Evolutionary conservation across 2,797 vertebrate species (phyloP).

Genomic region (Antennarius maculatus): DNA sequence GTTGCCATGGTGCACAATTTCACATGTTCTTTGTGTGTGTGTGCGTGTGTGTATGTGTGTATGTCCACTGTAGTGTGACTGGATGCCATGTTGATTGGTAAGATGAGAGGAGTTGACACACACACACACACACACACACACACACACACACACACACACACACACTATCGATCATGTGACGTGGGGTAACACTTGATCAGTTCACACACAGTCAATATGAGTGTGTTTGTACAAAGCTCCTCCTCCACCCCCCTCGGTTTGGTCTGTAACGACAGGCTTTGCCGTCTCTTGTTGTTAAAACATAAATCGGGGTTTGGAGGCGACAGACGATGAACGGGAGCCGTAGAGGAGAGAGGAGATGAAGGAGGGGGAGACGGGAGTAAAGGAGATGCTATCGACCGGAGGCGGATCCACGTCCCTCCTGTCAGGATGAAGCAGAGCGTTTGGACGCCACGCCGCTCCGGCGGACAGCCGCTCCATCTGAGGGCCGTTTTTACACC

Average conservation of each 20-base stretch:
- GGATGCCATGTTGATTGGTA: conserved; percentile 48
- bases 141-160: neutral
- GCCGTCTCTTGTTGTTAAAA: conserved; percentile 22
- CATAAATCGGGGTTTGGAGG: conserved; percentile 35
- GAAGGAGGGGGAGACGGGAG: conserved; percentile 18
- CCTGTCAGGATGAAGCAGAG: conserved; percentile 43
- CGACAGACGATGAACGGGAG: conserved; percentile 51
- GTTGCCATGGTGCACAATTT: conserved; percentile 78
- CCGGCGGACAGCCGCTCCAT: conserved; percentile 20
- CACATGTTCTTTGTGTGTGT: conserved; percentile 42
- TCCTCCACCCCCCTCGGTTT: conserved; percentile 31
- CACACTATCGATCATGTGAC: conserved; percentile 30
- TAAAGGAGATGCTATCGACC: conserved; percentile 50
- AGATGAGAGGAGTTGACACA: conserved; percentile 16
- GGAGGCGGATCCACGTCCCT: conserved; percentile 42
- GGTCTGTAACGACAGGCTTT: conserved; percentile 45
- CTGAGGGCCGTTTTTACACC: conserved; percentile 33
- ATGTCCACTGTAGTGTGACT: conserved; percentile 47
- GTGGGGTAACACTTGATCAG: conserved; percentile 6
- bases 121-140: neutral
- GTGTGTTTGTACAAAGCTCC: neutral
- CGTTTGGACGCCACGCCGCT: conserved; percentile 30
- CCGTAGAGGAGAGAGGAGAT: conserved; percentile 20
- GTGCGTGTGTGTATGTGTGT: conserved; percentile 2
- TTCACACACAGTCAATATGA: neutral